phyloP scores from a whole-genome alignment of 2,888 invertebrate species.

The Actias luna region DNA sequence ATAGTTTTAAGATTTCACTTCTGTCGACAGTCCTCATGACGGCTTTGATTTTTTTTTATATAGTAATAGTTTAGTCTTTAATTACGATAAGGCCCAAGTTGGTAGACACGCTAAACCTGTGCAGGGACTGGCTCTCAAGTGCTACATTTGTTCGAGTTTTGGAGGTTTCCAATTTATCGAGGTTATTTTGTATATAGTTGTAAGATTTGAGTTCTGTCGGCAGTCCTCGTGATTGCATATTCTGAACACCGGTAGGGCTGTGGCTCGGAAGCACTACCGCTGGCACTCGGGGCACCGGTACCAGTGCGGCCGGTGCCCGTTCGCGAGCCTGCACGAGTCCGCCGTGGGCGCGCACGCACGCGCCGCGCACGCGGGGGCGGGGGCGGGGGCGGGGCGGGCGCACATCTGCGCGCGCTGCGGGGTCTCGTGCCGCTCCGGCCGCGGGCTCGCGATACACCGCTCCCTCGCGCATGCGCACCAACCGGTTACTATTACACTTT shows the following conservation, averaged over 20 bases:
- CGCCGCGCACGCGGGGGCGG: slow-evolving; percentile 16
- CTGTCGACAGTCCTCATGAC: too few relatives aligned
- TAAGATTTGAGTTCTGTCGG: too few relatives aligned
- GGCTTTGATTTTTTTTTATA: too few relatives aligned
- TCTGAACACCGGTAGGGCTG: slow-evolving; percentile 23
- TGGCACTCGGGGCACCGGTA: slow-evolving; percentile 37
- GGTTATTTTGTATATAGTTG: too few relatives aligned
- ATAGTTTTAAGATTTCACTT: too few relatives aligned
- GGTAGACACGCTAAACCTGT: too few relatives aligned
- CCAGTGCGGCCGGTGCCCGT: slow-evolving; percentile 32
- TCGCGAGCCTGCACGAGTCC: slow-evolving; percentile 30
- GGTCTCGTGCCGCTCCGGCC: slow-evolving; percentile 20
- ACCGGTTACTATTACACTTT: slow-evolving; percentile 18
- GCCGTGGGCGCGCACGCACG: slow-evolving; percentile 31
- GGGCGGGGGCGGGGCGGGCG: slow-evolving; percentile 15
- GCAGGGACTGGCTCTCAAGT: too few relatives aligned
- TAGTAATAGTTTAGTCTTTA: too few relatives aligned
- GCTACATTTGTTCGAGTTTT: too few relatives aligned
- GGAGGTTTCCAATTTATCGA: too few relatives aligned
- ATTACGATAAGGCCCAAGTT: too few relatives aligned
- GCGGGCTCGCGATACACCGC: slow-evolving; percentile 26
- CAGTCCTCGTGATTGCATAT: too few relatives aligned
- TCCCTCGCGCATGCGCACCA: slow-evolving; percentile 23
- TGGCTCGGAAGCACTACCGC: slow-evolving; percentile 35
- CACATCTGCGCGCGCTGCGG: slow-evolving; percentile 31